phyloP scores from a whole-genome alignment of 2,888 invertebrate species.

The Ferrisia virgata region DNA sequence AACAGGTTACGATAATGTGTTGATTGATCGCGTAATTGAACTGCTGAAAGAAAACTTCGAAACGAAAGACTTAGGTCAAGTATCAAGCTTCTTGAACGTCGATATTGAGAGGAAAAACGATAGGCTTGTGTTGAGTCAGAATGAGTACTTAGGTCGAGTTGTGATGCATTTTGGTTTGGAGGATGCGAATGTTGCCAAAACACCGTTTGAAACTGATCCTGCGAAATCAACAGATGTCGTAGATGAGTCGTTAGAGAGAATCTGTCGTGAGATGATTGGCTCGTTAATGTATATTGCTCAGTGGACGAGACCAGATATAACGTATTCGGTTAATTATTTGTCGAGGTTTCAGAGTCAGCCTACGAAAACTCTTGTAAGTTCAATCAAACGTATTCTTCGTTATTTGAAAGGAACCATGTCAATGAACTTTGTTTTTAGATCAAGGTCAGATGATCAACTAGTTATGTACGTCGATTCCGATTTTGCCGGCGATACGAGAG shows the following conservation, averaged over 20 bases:
- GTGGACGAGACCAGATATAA: neutral
- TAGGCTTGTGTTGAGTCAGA: neutral
- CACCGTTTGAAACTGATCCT: neutral
- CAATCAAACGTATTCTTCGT: neutral
- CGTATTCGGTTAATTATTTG: neutral
- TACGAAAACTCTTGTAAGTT: neutral
- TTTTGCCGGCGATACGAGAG: neutral
- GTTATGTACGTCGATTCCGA: neutral
- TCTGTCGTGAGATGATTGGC: neutral
- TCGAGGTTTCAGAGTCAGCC: neutral
- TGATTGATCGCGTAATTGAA: neutral
- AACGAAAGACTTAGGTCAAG: neutral
- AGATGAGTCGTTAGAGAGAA: neutral
- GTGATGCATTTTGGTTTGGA: neutral
- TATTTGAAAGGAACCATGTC: neutral
- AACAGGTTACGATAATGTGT: neutral
- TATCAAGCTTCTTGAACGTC: neutral
- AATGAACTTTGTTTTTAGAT: neutral
- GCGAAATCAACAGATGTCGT: neutral
- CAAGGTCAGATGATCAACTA: neutral
- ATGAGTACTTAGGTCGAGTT: neutral
- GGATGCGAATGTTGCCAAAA: neutral
- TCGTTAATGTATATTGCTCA: neutral
- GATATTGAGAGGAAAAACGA: neutral
- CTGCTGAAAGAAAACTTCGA: neutral